These are phyloP conservation scores for Amblyornis subalaris DNA, from an alignment of 2,113 vertebrate species.

Conservation along the genomic window DNA sequence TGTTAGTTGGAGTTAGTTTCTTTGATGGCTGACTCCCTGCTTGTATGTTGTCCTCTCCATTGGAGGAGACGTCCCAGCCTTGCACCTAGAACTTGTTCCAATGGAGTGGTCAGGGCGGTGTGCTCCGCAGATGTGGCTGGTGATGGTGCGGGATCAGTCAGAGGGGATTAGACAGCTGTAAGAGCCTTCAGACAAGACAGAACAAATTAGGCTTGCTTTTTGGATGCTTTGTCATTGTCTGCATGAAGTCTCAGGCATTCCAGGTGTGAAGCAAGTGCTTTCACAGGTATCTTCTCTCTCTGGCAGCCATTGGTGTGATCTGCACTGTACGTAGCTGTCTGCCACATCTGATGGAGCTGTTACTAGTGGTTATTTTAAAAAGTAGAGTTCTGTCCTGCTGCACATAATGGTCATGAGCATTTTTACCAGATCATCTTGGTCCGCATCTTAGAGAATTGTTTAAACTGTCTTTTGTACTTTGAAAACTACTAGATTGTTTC, in stretches of 20 bases:
- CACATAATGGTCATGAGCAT: background rate
- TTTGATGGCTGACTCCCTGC: background rate
- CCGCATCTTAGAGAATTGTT: background rate
- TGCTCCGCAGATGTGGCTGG: rapidly evolving
- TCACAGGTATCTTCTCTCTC: slow-evolving; percentile 23
- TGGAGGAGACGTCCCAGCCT: background rate
- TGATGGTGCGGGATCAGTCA: rapidly evolving
- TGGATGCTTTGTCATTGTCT: background rate
- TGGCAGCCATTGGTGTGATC: background rate
- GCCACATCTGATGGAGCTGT: background rate
- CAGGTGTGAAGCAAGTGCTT: background rate
- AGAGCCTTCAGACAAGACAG: background rate
- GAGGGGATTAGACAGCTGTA: background rate
- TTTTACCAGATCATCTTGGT: background rate
- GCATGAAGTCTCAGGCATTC: background rate
- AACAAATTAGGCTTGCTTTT: background rate
- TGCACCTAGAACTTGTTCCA: background rate
- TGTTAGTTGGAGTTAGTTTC: background rate
- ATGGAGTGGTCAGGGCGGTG: rapidly evolving
- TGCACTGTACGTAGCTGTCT: rapidly evolving
- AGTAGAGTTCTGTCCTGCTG: background rate
- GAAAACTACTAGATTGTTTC: background rate
- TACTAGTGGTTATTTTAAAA: background rate
- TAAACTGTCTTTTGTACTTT: background rate
- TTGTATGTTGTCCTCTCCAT: background rate